Base-by-base conservation (phyloP, 2,888 invertebrate genomes). In the Balanococcus diminutus region DNA sequence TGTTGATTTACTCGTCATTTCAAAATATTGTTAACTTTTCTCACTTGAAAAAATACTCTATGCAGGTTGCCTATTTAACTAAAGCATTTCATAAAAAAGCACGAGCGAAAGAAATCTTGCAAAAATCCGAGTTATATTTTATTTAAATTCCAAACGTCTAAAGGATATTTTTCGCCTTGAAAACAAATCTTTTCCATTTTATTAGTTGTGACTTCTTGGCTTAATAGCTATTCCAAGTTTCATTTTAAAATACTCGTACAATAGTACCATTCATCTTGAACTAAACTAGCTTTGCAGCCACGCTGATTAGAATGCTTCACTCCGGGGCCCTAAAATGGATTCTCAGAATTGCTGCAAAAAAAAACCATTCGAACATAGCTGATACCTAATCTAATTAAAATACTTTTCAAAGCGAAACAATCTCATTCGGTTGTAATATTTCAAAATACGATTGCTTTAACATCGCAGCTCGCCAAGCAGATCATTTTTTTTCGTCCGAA, bases 141-240 rank as follows among this genome's bases (percentile, higher is more conserved):
- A 56, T 56, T 56, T 56, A 56, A 56, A 56, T 56, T 22, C 22
- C 22, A 19, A 56, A 56, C 56, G 56, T 56, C 56, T 56, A 56
- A 56, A 56, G 19, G 31, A 11, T n/a, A 32, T 81, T 22, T 22
- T 36, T 39, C 81, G 8, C 36, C 19, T n/a, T 81, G 31, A 36
- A 81, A 81, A 81, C 81, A 81, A 81, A 39, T 39, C 36, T 81
- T 81, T 81, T 39, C 19, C 39, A 22, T 81, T 39, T 39, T 81
- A 81, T 81, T 81, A 81, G 14, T 81, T 81, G n/a, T 14, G 19
- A 81, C 32, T 36, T 1, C 6, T 75, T 75, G 32, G 6, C 22
- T 31, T 81, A 39, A 39, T 81, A 19, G 32, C 39, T 9, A 31
- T 75, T 81, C 19, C 22, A 19, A 39, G 39, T 81, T 19, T 19